Evolutionary conservation across 2,888 invertebrate species (phyloP), one percentile per base, ranked within the genome.

Genomic region (Synergus itoensis): DNA sequence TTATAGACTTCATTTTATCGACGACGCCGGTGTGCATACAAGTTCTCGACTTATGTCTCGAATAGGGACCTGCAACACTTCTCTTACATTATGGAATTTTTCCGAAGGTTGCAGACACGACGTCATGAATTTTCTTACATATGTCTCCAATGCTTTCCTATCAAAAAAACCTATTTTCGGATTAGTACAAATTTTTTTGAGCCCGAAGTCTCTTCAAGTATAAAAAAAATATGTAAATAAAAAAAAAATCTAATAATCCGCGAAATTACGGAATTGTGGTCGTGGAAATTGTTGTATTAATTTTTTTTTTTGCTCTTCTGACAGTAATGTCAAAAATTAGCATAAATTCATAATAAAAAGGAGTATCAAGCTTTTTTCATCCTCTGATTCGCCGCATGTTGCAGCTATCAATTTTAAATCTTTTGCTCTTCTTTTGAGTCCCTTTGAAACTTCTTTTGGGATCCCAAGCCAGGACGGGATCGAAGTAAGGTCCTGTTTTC

Each of bases 401-500:
- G 65, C 40, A 36, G 73, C 73, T 36, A 73, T 73, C 53, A 73
- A 73, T 73, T 73, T 73, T 36, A 73, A 73, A 73, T 73, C 73
- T 73, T 73, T 73, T 73, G 53, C 73, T 73, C 73, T 73, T 73
- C 73, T 73, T 69, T 45, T 69, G 67, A 43, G 43, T 45, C 53
- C 28, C 69, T 73, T 73, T 48, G 69, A 73, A 73, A 73, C 48
- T 73, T 73, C 53, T 73, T 73, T 73, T 73, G 73, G 73, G 73
- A 48, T 36, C n/a, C 53, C 36, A 53, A 53, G 73, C 73, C 73
- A 73, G 53, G 73, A 73, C 53, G 36, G 53, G 48, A 73, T 73
- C 73, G 73, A 73, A 73, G 73, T 73, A 40, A 53, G 73, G 73
- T 73, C 73, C 73, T 73, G 73, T 73, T 73, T 73, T 73, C 73